Base-by-base conservation (phyloP, 2,797 vertebrate genomes). In the Prionace glauca region DNA sequence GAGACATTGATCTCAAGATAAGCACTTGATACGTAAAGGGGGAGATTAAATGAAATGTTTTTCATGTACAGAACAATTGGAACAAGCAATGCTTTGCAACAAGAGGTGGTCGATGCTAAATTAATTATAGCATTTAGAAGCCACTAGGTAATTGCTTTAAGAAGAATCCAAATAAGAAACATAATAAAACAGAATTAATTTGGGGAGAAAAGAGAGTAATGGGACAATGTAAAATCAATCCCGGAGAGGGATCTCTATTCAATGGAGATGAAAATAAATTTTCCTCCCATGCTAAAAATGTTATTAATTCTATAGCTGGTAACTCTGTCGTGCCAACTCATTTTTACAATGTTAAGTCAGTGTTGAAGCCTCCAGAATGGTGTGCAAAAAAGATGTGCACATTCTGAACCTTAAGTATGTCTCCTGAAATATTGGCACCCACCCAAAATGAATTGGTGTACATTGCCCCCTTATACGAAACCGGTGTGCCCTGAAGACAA, bases 61-160 rank as follows among this genome's bases (percentile, higher is more conserved):
- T 81, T 32, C n/a, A 81, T 1, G 77, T 36, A 36, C n/a, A 81
- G 77, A 81, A 81, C 10, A 14, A 79, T 36, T 36, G n/a, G n/a
- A 81, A 32, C n/a, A 36, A 36, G 11, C n/a, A 81, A 41, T 36
- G 77, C 77, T 81, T 81, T 81, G n/a, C 77, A 81, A 81, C n/a
- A 36, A 36, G n/a, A 16, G 14, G n/a, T 36, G 14, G n/a, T 81
- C n/a, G 14, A 81, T 81, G n/a, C 77, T 81, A 81, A 41, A 81
- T 81, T 81, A 81, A 81, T 41, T 81, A 81, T 16, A 81, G 77
- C n/a, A 81, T 81, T 81, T n/a, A 81, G n/a, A 81, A 36, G 77
- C 16, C n/a, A 41, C 77, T 81, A 18, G n/a, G 77, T 41, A 81
- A 81, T 81, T 81, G 36, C n/a, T 18, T 81, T 81, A 18, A 81